phyloP scores from a whole-genome alignment of 2,797 vertebrate species.

The Melanotaenia nigrans region DNA sequence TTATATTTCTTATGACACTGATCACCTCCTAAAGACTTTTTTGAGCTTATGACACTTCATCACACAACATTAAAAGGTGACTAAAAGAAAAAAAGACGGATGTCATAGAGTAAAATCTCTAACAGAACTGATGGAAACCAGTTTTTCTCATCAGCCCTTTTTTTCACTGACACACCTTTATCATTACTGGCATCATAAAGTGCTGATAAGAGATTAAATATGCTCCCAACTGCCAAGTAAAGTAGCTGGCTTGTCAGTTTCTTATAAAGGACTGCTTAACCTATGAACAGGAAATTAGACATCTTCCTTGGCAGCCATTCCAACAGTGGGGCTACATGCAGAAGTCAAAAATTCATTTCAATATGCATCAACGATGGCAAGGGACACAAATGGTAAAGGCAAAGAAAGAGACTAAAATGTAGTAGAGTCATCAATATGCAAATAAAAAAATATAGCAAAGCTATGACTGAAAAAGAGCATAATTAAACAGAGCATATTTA shows the following conservation, averaged over 20 bases:
- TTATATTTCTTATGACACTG: not conserved
- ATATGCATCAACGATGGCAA: not conserved
- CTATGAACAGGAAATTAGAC: not conserved
- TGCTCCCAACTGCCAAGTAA: not conserved
- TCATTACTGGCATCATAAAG: not conserved
- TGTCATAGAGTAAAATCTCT: not conserved
- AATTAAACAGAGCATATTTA: not conserved
- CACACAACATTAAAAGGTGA: conserved; percentile 1
- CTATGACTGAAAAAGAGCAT: not conserved
- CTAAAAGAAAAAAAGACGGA: not conserved
- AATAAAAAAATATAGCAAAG: not conserved
- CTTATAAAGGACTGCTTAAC: conserved; percentile 2
- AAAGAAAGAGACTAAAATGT: not conserved
- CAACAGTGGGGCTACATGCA: not conserved
- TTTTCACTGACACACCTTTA: not conserved
- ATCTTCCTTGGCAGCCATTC: not conserved
- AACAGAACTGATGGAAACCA: not conserved
- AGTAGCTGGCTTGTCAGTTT: not conserved
- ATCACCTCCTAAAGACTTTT: not conserved
- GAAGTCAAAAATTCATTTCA: not conserved
- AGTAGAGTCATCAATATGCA: not conserved
- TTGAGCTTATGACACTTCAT: conserved; percentile 28
- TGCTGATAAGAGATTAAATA: conserved; percentile 11
- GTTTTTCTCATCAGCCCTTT: not conserved
- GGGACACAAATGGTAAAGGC: too few species aligned